These are phyloP conservation scores for Drosophila kepulauana DNA, from an alignment of 1,140 invertebrate genomes.

Conservation along the genomic window DNA sequence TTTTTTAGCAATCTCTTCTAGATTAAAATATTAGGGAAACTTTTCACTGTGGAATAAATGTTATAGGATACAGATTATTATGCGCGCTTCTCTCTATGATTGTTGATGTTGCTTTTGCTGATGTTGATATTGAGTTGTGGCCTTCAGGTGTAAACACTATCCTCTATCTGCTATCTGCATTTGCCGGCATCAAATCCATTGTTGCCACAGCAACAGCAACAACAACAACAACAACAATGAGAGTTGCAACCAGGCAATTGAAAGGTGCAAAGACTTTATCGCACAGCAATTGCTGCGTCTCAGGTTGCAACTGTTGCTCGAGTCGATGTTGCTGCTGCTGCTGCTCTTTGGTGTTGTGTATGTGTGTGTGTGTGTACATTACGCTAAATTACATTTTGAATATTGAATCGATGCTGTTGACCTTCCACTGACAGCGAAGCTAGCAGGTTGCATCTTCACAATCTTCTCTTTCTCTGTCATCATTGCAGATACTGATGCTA, in stretches of 20 bases:
- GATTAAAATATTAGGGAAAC: no score
- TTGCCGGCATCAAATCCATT: slow-evolving; percentile 66
- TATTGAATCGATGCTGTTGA: slow-evolving; percentile 73
- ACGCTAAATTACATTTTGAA: slow-evolving; percentile 84
- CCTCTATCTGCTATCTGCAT: slow-evolving; percentile 49
- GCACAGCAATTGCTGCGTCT: slow-evolving; percentile 68
- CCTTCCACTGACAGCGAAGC: slow-evolving; percentile 13
- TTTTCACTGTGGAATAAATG: no score
- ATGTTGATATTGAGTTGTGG: slow-evolving; percentile 27
- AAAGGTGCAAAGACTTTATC: slow-evolving; percentile 63
- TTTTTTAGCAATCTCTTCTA: no score
- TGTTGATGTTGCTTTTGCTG: no score
- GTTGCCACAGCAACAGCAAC: slow-evolving; percentile 14
- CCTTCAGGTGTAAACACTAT: slow-evolving; percentile 75
- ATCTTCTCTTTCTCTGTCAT: neutral
- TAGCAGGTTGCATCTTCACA: neutral
- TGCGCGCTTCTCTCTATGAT: no score
- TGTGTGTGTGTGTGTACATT: slow-evolving; percentile 61
- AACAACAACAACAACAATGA: slow-evolving; percentile 1
- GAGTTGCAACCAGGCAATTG: slow-evolving; percentile 47
- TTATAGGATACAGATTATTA: no score
- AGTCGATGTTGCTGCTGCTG: slow-evolving; percentile 32
- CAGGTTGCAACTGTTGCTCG: slow-evolving; percentile 38
- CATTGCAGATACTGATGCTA: slow-evolving; percentile 3
- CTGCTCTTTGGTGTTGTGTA: slow-evolving; percentile 23